Evolutionary conservation across 2,888 invertebrate species (phyloP).

Genomic region (Buathra laborator): DNA sequence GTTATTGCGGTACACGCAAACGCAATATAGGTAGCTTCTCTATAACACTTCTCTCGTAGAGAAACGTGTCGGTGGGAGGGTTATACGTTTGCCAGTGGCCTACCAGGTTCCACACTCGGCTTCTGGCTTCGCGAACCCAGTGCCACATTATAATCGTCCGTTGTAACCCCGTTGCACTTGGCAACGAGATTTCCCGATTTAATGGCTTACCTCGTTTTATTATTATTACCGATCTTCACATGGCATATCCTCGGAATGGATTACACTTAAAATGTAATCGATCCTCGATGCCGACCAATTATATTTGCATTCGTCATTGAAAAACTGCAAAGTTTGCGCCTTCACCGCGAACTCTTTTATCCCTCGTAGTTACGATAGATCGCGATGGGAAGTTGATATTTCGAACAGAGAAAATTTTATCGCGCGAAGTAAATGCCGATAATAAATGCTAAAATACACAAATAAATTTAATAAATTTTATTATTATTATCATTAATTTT

Average conservation of each 20-base stretch:
- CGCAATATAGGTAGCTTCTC: conserved; percentile 71
- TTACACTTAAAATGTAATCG: neutral
- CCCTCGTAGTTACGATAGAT: neutral
- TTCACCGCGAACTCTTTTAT: too few species aligned
- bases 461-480: too few species aligned
- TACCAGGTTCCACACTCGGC: conserved; percentile 51
- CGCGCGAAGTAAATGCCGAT: too few species aligned
- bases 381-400: neutral
- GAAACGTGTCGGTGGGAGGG: neutral
- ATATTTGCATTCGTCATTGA: neutral
- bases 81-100: conserved; percentile 31
- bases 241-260: neutral
- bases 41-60: conserved; percentile 34
- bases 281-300: neutral
- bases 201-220: neutral
- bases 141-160: neutral
- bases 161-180: neutral
- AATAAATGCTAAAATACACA: too few species aligned
- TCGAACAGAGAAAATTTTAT: too few species aligned
- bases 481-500: too few species aligned
- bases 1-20: conserved; percentile 74
- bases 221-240: neutral
- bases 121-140: neutral
- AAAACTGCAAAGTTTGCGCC: neutral
- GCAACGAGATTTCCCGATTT: neutral